Evolutionary conservation across 23 tunicate species (phyloP), one percentile per base, ranked within the genome.

Genomic region (Oikopleura vanhoeffeni): DNA sequence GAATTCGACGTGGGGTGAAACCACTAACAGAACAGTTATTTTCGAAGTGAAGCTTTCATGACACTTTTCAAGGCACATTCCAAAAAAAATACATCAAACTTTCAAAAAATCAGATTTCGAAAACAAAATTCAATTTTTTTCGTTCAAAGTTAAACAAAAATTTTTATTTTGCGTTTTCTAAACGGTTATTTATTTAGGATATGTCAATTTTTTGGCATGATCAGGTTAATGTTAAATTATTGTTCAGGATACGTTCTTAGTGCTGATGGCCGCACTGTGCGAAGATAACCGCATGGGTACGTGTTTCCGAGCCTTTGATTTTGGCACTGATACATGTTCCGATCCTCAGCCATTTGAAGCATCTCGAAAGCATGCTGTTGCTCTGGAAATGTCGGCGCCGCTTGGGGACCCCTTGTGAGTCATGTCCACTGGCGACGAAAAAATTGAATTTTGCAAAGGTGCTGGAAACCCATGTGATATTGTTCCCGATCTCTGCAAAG

Each of bases 371-470:
- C 40, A 27, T 93, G 98, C 57, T 93, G 98, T 67, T 93, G 98
- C 83, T 85, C 39, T 85, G 85, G 58, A 1, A 41, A 86, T 41
- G 84, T 93, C 2, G 98, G 98, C 0, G 76, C 85, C 32, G 98
- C 91, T 67, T 93, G 98, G 98, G 90, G 90, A 85, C 85, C 60
- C 94, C 94, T 18, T 93, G 98, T 79, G 98, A 93, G 86, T 94
- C 88, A 67, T 71, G 39, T 84, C 0, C 30, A 36, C 27, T 3
- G 30, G 34, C 8, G 33, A 84, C 18, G 41, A 0, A 28, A 8
- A 41, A 84, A n/a, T 67, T 71, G 60, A 3, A 35, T 83, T 28
- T 76, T 49, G 60, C 18, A 49, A 49, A 18, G 60, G 18, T 49
- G 60, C 60, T 8, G 18, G 18, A 49, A 8, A 32, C 8, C 27